Evolutionary conservation across 1,140 invertebrate genomes (phyloP).

Genomic region (Pteromalus puparum): DNA sequence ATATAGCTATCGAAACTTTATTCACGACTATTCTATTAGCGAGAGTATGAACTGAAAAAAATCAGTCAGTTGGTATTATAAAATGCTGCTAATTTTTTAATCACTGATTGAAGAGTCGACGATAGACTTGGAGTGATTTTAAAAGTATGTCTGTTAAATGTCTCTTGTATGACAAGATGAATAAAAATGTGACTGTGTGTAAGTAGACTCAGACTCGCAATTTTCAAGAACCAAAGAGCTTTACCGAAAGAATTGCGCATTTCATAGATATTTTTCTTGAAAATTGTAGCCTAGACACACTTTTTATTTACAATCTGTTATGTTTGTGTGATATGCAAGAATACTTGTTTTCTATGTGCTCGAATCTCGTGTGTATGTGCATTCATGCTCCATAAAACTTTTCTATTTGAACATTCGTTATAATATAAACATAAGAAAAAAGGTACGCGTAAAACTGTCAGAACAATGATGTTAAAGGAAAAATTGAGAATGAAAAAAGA

Average conservation of each 20-base stretch:
- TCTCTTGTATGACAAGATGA: slow-evolving; percentile 47
- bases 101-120: slow-evolving; percentile 74
- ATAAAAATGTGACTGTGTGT: slow-evolving; percentile 11
- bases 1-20: neutral
- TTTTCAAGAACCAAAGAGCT: neutral
- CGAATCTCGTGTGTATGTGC: slow-evolving; percentile 62
- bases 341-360: slow-evolving; percentile 37
- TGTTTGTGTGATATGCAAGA: neutral
- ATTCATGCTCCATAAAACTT: slow-evolving; percentile 62
- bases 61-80: slow-evolving; percentile 54
- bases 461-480: slow-evolving; percentile 56
- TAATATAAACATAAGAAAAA: slow-evolving; percentile 8
- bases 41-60: slow-evolving; percentile 61
- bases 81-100: slow-evolving; percentile 58
- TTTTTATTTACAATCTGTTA: slow-evolving; percentile 8
- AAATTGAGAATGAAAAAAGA: slow-evolving; percentile 53
- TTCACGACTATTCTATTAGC: slow-evolving; percentile 6
- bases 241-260: neutral
- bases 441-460: slow-evolving; percentile 13
- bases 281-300: neutral
- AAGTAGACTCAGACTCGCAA: neutral
- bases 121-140: slow-evolving; percentile 69
- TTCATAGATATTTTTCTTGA: neutral
- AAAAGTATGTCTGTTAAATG: slow-evolving; percentile 53
- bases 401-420: slow-evolving; percentile 18